Percentiles rank a stretch among this genome's conserved stretches.
Conservation (phyloP, 2,888 invertebrate genomes). For the Yponomeuta malinellus region DNA sequence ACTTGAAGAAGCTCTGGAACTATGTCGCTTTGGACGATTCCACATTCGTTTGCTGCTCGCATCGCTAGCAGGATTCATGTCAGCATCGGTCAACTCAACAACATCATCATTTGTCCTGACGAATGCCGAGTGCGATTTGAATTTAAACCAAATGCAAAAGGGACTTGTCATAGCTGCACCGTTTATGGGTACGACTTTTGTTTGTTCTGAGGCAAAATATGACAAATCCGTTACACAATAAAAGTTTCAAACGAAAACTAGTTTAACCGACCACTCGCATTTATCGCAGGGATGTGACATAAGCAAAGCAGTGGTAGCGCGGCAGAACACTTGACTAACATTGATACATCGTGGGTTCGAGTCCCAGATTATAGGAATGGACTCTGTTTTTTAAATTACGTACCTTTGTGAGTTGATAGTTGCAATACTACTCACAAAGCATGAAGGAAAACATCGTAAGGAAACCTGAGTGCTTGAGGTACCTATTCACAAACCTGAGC, state of each 20-base stretch:
- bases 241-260: too few relatives aligned
- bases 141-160: constrained; percentile 43
- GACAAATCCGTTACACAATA: background rate
- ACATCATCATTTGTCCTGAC: constrained; percentile 45
- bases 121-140: constrained; percentile 45
- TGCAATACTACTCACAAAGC: too few relatives aligned
- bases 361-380: background rate
- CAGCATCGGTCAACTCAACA: constrained; percentile 36
- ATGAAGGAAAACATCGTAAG: background rate
- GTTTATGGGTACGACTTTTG: constrained; percentile 37
- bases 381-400: too few relatives aligned
- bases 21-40: constrained; percentile 44
- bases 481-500: too few relatives aligned
- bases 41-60: constrained; percentile 37
- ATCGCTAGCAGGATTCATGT: constrained; percentile 33
- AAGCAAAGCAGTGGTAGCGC: background rate
- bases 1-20: constrained; percentile 40
- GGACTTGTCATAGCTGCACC: constrained; percentile 45
- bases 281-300: background rate
- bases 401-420: too few relatives aligned
- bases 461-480: too few relatives aligned
- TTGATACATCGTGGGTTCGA: background rate
- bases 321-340: background rate
- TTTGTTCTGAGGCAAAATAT: background rate
- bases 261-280: background rate